Percentiles rank a stretch among this genome's conserved stretches.
phyloP scores from a whole-genome alignment of 2,797 vertebrate species.

The Taeniopygia guttata region DNA sequence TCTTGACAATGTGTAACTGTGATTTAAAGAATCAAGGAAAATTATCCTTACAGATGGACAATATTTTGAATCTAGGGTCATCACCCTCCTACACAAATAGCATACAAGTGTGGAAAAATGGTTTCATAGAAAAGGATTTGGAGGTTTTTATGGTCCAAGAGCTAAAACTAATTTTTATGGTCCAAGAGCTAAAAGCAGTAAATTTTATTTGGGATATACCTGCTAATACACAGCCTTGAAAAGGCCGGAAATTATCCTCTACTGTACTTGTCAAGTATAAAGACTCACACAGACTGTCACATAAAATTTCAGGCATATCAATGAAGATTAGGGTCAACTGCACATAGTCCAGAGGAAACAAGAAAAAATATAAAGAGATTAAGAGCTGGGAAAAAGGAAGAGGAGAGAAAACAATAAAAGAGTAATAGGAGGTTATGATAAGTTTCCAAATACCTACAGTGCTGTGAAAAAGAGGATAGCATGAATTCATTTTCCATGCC shows the following conservation, averaged over 20 bases:
- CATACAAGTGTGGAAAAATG: not conserved
- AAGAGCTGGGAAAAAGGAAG: not conserved
- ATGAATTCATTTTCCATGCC: not conserved
- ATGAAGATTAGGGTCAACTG: not conserved
- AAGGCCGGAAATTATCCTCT: not conserved
- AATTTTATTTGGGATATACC: not conserved
- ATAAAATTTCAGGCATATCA: not conserved
- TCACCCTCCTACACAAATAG: not conserved
- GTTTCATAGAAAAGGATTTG: not conserved
- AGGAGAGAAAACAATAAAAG: not conserved
- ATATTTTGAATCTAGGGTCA: not conserved
- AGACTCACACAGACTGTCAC: not conserved
- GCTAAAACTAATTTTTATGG: not conserved
- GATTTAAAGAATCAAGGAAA: not conserved
- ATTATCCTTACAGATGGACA: not conserved
- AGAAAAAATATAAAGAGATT: not conserved
- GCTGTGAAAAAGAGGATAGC: not conserved
- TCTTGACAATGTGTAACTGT: not conserved
- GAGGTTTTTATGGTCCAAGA: not conserved
- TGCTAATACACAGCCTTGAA: not conserved
- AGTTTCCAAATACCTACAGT: not conserved
- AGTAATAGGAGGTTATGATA: not conserved
- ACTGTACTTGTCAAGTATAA: not conserved
- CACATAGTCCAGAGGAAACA: not conserved
- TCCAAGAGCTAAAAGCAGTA: not conserved